Conservation (phyloP, 2,113 vertebrate genomes). For the Bos taurus region ARS-UCD2.0 NC_037334.1:93405501-93406000, state of each 20-base stretch:
- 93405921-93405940: conserved; percentile 23
- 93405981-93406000: background rate
- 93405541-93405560: background rate
- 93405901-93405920: background rate
- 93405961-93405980: background rate
- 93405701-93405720: background rate
- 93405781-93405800: background rate
- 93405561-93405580: background rate
- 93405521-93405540: background rate
- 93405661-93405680: background rate
- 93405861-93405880: background rate
- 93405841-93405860: background rate
- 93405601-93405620: background rate
- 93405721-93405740: background rate
- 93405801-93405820: background rate
- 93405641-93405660: background rate
- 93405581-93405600: background rate
- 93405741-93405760: background rate
- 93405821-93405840: background rate
- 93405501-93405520: background rate
- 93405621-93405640: background rate
- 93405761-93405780: background rate
- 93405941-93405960: background rate
- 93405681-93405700: background rate
- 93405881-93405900: background rate